Percentiles rank a stretch among this genome's conserved stretches.
Evolutionary conservation across 2,888 invertebrate species (phyloP).

Genomic region (Hydrotaea cyrtoneurina): DNA sequence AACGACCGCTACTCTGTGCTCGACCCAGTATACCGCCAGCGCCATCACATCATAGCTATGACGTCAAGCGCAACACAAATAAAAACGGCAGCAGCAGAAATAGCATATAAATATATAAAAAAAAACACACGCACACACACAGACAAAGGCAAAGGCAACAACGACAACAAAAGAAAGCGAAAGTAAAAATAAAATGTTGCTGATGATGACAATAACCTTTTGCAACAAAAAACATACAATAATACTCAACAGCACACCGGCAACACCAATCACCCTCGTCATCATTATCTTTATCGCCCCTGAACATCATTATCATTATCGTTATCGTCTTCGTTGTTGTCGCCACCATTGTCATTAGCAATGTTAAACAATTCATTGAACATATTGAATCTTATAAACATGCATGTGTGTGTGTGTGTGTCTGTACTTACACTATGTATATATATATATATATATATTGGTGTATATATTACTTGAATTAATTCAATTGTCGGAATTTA

Average conservation of each 20-base stretch:
- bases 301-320: constrained; percentile 6
- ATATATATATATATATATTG: neutral
- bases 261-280: constrained; percentile 16
- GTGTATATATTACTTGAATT: too few relatives aligned
- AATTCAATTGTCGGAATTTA: too few relatives aligned
- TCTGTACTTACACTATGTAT: neutral
- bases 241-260: neutral
- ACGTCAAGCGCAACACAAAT: constrained; percentile 58
- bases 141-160: constrained; percentile 12
- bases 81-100: constrained; percentile 26
- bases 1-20: neutral
- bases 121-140: neutral
- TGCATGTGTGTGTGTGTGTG: neutral
- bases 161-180: constrained; percentile 31
- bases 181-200: constrained; percentile 28
- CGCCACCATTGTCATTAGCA: neutral
- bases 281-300: neutral
- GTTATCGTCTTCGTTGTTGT: constrained; percentile 2
- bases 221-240: constrained; percentile 36
- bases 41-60: constrained; percentile 36
- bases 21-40: neutral
- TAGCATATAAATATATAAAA: constrained; percentile 44
- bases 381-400: neutral
- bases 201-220: constrained; percentile 66
- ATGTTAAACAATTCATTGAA: constrained; percentile 45